phyloP scores from a whole-genome alignment of 1,140 invertebrate genomes.

The Trichonephila clavipes region DNA sequence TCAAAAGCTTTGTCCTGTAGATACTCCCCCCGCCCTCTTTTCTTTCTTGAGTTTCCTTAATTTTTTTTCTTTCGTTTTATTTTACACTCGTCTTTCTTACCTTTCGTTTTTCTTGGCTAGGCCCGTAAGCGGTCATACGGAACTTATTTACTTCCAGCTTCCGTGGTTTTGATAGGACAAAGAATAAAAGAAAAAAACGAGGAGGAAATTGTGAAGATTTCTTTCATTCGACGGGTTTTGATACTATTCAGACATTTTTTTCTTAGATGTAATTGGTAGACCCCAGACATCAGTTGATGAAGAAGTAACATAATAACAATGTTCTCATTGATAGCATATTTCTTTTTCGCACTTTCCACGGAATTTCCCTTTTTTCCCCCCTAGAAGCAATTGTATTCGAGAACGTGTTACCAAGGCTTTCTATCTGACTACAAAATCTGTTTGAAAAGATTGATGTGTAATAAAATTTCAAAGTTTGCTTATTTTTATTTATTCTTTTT shows the following conservation, averaged over 20 bases:
- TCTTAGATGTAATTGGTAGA: not conserved
- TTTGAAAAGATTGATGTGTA: not conserved
- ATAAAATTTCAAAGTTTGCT: not conserved
- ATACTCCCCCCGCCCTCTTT: not conserved
- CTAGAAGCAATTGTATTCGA: not conserved
- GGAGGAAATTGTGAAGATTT: conserved; percentile 42
- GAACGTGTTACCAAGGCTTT: not conserved
- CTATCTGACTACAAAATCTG: not conserved
- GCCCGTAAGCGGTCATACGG: conserved; percentile 54
- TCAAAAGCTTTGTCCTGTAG: conserved; percentile 19
- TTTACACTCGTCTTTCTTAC: not conserved
- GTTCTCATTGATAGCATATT: not conserved
- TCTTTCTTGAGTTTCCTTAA: not conserved
- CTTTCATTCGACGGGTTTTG: conserved; percentile 23
- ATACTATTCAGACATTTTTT: conserved; percentile 15
- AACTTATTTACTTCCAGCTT: conserved; percentile 56
- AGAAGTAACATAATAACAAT: conserved; percentile 9
- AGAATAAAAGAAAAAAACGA: not conserved
- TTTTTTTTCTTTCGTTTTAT: conserved; percentile 13
- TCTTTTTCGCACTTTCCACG: not conserved
- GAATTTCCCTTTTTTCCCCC: not conserved
- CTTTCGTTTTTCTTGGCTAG: conserved; percentile 26
- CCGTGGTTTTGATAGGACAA: conserved; percentile 41
- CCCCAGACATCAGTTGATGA: not conserved
- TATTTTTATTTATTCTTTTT: too few relatives aligned